Evolutionary conservation across 2,797 vertebrate genomes (phyloP).

Genomic region (Huso huso): DNA sequence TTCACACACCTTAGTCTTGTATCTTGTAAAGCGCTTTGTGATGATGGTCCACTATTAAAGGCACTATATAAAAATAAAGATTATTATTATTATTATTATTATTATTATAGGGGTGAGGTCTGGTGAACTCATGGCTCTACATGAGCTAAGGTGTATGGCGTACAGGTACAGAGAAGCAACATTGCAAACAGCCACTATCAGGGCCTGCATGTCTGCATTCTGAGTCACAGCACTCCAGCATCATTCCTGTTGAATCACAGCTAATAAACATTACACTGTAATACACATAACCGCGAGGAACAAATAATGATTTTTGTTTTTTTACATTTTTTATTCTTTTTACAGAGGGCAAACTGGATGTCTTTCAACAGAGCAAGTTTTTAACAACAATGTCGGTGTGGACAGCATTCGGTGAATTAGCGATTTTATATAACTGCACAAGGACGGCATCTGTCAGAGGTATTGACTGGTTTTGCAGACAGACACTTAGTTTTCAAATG

Average conservation of each 20-base stretch:
- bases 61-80: no score
- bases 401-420: constrained; percentile 86
- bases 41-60: no score
- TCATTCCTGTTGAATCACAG: no score
- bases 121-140: neutral
- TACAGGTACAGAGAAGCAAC: no score
- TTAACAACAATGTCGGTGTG: constrained; percentile 75
- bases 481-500: no score
- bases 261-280: neutral
- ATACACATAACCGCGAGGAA: neutral
- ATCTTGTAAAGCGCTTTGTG: no score
- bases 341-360: constrained; percentile 81
- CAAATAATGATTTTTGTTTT: neutral
- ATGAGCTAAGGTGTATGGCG: neutral
- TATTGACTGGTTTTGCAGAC: constrained; percentile 28
- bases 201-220: no score
- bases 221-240: no score
- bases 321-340: constrained; percentile 23
- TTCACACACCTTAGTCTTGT: no score
- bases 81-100: no score
- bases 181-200: no score
- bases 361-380: constrained; percentile 78
- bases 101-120: no score
- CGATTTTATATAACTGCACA: constrained; percentile 89
- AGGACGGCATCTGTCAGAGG: constrained; percentile 87